A percentile compares a stretch with the other conserved stretches of the same genome.
Evolutionary conservation across 1,140 invertebrate genomes (phyloP).

Genomic region (Drosophila azteca): DNA sequence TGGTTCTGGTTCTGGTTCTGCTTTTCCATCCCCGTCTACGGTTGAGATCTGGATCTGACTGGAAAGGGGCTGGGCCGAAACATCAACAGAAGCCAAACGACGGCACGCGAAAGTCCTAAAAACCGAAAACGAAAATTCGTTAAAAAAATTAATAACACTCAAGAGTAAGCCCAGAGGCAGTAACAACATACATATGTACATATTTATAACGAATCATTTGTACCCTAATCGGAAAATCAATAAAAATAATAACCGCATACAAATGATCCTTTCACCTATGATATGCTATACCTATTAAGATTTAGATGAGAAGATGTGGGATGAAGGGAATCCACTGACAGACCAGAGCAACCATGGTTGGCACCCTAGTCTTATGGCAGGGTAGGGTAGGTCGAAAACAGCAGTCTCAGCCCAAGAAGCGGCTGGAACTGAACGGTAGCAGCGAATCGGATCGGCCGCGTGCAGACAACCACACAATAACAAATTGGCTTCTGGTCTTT

Average conservation of each 20-base stretch:
- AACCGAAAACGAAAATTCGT: conserved; percentile 67
- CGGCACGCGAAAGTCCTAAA: conserved; percentile 78
- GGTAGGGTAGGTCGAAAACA: conserved; percentile 39
- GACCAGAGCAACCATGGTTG: neutral
- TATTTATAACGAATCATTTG: neutral
- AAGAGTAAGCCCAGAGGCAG: conserved; percentile 8
- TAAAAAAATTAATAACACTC: conserved; percentile 71
- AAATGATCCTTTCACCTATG: too few species aligned
- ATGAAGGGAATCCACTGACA: neutral
- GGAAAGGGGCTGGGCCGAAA: conserved; percentile 48
- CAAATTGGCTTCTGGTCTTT: conserved; percentile 82
- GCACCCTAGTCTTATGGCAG: conserved; percentile 6
- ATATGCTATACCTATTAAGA: too few species aligned
- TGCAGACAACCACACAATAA: conserved; percentile 71
- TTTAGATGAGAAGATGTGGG: too few species aligned
- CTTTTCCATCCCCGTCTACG: too few species aligned
- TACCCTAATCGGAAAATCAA: conserved; percentile 19
- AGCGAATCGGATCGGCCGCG: conserved; percentile 34
- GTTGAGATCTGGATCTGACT: conserved; percentile 50
- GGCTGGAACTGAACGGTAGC: conserved; percentile 60
- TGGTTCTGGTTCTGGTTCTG: conserved; percentile 22
- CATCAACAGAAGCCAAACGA: conserved; percentile 72
- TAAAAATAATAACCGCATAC: too few species aligned
- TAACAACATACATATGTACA: too few species aligned
- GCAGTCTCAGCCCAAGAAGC: conserved; percentile 19